Evolutionary conservation across 2,797 vertebrate genomes (phyloP).

Genomic region (Cyprinella venusta): DNA sequence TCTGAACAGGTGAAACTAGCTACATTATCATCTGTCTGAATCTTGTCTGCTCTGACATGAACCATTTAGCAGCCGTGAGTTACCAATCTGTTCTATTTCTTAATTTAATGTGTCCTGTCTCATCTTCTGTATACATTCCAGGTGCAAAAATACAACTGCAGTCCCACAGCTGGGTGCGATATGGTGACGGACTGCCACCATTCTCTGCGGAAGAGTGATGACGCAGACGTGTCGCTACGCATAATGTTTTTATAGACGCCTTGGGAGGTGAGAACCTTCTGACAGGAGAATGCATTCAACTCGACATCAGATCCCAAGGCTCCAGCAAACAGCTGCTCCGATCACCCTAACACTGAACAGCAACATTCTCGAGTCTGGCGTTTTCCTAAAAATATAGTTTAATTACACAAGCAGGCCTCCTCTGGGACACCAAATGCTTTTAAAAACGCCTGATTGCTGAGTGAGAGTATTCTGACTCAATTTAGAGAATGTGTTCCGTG

Average conservation of each 20-base stretch:
- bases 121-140: slow-evolving; percentile 28
- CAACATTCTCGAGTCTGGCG: slow-evolving; percentile 61
- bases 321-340: slow-evolving; percentile 75
- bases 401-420: slow-evolving; percentile 71
- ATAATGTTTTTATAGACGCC: slow-evolving; percentile 78
- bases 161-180: slow-evolving; percentile 67
- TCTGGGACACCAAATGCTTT: slow-evolving; percentile 68
- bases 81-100: slow-evolving; percentile 14
- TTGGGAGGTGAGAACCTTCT: slow-evolving; percentile 72
- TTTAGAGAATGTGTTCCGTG: slow-evolving; percentile 38
- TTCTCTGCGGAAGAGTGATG: slow-evolving; percentile 66
- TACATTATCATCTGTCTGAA: slow-evolving; percentile 22
- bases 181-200: slow-evolving; percentile 62
- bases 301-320: slow-evolving; percentile 72
- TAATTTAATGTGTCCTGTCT: slow-evolving; percentile 10
- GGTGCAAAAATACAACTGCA: slow-evolving; percentile 57
- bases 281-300: slow-evolving; percentile 75
- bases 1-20: slow-evolving; percentile 21
- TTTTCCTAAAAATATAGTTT: slow-evolving; percentile 74
- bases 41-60: slow-evolving; percentile 5
- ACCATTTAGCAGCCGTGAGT: slow-evolving; percentile 7
- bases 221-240: slow-evolving; percentile 67
- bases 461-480: slow-evolving; percentile 62
- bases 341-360: slow-evolving; percentile 69
- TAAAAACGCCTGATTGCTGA: slow-evolving; percentile 70